Evolutionary conservation across 2,888 invertebrate species (phyloP).

Genomic region (Drosophila pegasa): DNA sequence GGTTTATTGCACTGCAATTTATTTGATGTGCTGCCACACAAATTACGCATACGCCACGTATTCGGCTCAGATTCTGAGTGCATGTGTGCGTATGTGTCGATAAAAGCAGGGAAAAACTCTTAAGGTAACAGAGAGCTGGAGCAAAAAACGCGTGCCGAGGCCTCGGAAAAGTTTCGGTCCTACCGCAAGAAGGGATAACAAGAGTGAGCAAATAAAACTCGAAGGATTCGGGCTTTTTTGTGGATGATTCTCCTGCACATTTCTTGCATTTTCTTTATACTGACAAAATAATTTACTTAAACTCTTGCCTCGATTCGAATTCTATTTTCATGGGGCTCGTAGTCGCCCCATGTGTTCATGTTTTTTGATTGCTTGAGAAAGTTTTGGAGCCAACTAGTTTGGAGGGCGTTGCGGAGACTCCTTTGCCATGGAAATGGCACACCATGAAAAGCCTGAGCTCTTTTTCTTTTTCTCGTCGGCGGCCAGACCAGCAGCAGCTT

Average conservation of each 20-base stretch:
- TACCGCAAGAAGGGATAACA: constrained; percentile 41
- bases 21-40: constrained; percentile 63
- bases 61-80: constrained; percentile 22
- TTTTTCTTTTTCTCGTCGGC: constrained; percentile 15
- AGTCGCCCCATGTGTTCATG: not conserved
- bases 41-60: constrained; percentile 62
- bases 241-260: constrained; percentile 3
- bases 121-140: constrained; percentile 23
- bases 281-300: constrained; percentile 60
- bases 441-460: constrained; percentile 35
- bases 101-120: constrained; percentile 29
- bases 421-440: constrained; percentile 29
- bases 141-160: constrained; percentile 21
- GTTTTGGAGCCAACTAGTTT: constrained; percentile 48
- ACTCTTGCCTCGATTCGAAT: constrained; percentile 44
- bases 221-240: constrained; percentile 4
- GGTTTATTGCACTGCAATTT: constrained; percentile 65
- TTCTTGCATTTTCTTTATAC: constrained; percentile 15
- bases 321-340: constrained; percentile 25
- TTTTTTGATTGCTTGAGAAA: constrained; percentile 44
- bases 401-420: constrained; percentile 10
- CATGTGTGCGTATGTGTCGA: not conserved
- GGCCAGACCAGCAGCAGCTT: constrained; percentile 25
- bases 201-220: constrained; percentile 50
- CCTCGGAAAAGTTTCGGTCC: constrained; percentile 41